Percentiles rank a stretch among this genome's conserved stretches.
Conservation (phyloP, 2,888 invertebrate species). For the Eupithecia subumbrata region DNA sequence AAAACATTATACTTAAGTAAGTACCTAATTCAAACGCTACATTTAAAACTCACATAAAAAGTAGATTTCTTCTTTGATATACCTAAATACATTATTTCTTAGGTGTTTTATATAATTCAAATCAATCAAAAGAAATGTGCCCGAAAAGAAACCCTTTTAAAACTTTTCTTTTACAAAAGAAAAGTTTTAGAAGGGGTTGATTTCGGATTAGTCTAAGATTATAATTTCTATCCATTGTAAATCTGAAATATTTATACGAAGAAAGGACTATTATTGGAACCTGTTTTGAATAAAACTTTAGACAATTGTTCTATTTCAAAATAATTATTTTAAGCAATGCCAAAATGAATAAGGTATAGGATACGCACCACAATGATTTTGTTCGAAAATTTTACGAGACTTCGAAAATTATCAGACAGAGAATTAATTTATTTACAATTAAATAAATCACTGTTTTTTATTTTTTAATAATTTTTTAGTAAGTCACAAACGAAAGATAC, state of each 20-base stretch:
- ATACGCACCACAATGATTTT: neutral
- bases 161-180: neutral
- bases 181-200: no score
- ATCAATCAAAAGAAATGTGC: neutral
- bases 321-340: neutral
- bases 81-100: neutral
- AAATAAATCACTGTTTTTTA: neutral
- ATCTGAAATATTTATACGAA: neutral
- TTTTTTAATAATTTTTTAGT: neutral
- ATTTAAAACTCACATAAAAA: neutral
- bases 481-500: neutral
- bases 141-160: neutral
- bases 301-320: constrained; percentile 1
- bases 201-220: neutral
- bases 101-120: neutral
- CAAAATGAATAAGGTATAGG: neutral
- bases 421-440: neutral
- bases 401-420: neutral
- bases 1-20: no score
- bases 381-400: neutral
- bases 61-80: neutral
- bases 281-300: neutral
- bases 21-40: neutral
- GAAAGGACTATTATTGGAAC: neutral
- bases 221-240: neutral